Conservation (phyloP, 2,888 invertebrate species). For the Drosophila pullipes region DNA sequence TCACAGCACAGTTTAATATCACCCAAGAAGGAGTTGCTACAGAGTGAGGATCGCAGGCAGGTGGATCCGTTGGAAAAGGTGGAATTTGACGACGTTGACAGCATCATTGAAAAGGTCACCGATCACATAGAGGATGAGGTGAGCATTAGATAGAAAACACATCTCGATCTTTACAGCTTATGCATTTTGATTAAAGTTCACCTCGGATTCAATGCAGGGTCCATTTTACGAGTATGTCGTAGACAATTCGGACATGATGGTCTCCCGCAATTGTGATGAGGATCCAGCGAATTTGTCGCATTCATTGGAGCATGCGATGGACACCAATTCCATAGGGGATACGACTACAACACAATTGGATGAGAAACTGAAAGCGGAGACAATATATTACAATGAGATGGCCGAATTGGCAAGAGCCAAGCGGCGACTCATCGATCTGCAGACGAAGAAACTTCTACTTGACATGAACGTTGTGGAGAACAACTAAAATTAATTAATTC, state of each 20-base stretch:
- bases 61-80: slow-evolving; percentile 69
- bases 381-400: slow-evolving; percentile 79
- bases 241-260: slow-evolving; percentile 62
- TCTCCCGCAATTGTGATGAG: slow-evolving; percentile 49
- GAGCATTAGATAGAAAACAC: background rate
- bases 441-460: slow-evolving; percentile 70
- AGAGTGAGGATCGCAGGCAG: slow-evolving; percentile 44
- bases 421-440: slow-evolving; percentile 68
- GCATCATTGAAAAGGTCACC: slow-evolving; percentile 69
- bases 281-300: slow-evolving; percentile 48
- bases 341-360: slow-evolving; percentile 63
- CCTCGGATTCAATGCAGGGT: slow-evolving; percentile 56
- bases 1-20: slow-evolving; percentile 66
- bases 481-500: slow-evolving; percentile 35
- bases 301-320: slow-evolving; percentile 42
- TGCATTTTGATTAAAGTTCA: slow-evolving; percentile 42
- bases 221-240: slow-evolving; percentile 72
- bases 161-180: background rate
- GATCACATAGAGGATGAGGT: slow-evolving; percentile 73
- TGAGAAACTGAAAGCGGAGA: slow-evolving; percentile 76
- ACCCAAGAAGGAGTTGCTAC: slow-evolving; percentile 59
- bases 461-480: slow-evolving; percentile 68
- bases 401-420: slow-evolving; percentile 76
- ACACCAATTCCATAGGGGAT: slow-evolving; percentile 55
- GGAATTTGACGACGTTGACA: slow-evolving; percentile 73